phyloP scores from a whole-genome alignment of 1,140 invertebrate genomes.

The Euwallacea fornicatus region DNA sequence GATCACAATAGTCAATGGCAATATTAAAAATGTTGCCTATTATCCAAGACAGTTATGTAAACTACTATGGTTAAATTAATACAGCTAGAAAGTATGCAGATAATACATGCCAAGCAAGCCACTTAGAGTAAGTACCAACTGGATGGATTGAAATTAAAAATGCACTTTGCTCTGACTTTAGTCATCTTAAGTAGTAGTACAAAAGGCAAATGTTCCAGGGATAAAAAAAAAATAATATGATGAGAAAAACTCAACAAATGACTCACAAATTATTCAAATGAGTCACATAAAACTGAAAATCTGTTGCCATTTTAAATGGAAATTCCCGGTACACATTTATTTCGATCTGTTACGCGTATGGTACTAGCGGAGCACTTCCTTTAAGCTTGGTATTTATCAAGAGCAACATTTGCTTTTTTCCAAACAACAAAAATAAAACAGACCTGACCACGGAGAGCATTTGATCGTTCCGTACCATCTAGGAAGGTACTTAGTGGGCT shows the following conservation, averaged over 20 bases:
- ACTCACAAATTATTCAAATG: slow-evolving; percentile 50
- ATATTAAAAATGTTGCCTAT: too few relatives aligned
- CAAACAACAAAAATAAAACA: slow-evolving; percentile 48
- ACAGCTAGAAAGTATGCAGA: not conserved
- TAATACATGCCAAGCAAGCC: too few relatives aligned
- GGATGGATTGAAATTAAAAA: too few relatives aligned
- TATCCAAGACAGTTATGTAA: slow-evolving; percentile 5
- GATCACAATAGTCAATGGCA: too few relatives aligned
- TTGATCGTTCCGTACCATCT: slow-evolving; percentile 26
- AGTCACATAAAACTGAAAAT: slow-evolving; percentile 52
- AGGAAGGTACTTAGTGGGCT: not conserved
- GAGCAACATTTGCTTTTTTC: slow-evolving; percentile 42
- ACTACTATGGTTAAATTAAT: not conserved
- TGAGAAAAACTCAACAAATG: slow-evolving; percentile 34
- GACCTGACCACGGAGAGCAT: slow-evolving; percentile 40
- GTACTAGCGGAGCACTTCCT: slow-evolving; percentile 41
- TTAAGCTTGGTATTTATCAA: slow-evolving; percentile 44
- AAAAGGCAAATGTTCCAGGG: not conserved
- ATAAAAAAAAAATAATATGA: not conserved
- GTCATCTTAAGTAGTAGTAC: too few relatives aligned
- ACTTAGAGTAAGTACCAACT: too few relatives aligned
- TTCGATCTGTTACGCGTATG: slow-evolving; percentile 37
- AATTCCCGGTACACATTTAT: slow-evolving; percentile 30
- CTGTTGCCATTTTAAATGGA: slow-evolving; percentile 41
- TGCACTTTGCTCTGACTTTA: too few relatives aligned